Evolutionary conservation across 2,113 vertebrate genomes (phyloP).

Genomic region (Numida meleagris): DNA sequence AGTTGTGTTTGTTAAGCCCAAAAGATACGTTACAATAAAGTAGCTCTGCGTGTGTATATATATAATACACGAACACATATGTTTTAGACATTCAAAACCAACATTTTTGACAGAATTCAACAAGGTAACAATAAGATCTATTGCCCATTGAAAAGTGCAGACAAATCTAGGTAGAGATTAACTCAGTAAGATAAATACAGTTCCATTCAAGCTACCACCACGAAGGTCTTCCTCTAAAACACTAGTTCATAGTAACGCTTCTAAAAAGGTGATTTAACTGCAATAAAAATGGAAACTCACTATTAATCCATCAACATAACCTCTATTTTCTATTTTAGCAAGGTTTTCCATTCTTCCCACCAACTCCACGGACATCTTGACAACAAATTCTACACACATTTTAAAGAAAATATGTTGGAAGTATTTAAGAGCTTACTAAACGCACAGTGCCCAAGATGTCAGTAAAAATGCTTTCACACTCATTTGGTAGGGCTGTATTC

Average conservation of each 20-base stretch:
- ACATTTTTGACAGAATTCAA: background rate
- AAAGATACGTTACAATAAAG: accelerated
- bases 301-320: background rate
- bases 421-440: background rate
- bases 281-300: background rate
- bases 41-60: background rate
- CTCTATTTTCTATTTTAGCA: background rate
- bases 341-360: background rate
- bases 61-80: background rate
- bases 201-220: background rate
- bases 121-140: background rate
- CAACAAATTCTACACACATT: background rate
- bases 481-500: background rate
- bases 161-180: background rate
- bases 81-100: background rate
- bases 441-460: background rate
- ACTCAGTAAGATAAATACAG: background rate
- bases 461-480: background rate
- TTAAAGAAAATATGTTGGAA: background rate
- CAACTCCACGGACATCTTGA: background rate
- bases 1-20: background rate
- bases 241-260: background rate
- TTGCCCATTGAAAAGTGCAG: background rate
- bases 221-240: background rate
- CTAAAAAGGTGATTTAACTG: background rate